Evolutionary conservation across 2,888 invertebrate species (phyloP).

Genomic region (Acanthopleura granulata): DNA sequence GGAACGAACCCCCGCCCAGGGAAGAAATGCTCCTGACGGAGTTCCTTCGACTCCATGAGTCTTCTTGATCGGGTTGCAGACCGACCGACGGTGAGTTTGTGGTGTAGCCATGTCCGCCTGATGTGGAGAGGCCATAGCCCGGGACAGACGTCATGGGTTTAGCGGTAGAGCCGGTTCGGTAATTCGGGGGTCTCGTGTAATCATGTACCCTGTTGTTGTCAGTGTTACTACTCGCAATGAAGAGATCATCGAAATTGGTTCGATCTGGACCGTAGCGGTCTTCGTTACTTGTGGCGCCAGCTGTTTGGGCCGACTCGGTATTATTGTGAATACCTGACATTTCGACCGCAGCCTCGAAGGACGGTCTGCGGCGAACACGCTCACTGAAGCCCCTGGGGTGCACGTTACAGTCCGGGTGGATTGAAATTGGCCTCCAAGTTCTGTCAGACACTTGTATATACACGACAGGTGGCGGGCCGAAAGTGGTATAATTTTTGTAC

Average conservation of each 20-base stretch:
- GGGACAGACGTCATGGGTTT: not conserved
- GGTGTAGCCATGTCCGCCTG: constrained; percentile 6
- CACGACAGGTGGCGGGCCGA: not conserved
- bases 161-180: constrained; percentile 5
- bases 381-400: not conserved
- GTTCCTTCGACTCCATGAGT: constrained; percentile 43
- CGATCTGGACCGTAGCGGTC: not conserved
- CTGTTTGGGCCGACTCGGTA: constrained; percentile 8
- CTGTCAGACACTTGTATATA: not conserved
- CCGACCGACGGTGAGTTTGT: constrained; percentile 25
- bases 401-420: not conserved
- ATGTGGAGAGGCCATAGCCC: constrained; percentile 16
- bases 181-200: constrained; percentile 3
- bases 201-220: constrained; percentile 8
- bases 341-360: constrained; percentile 1
- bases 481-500: not conserved
- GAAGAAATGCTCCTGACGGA: constrained; percentile 36
- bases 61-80: constrained; percentile 43
- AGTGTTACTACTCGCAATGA: constrained; percentile 9
- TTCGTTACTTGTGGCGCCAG: not conserved
- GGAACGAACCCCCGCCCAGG: constrained; percentile 40
- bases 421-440: not conserved
- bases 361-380: not conserved
- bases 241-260: constrained; percentile 24
- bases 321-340: constrained; percentile 8